These are phyloP conservation scores for Heloderma charlesbogerti DNA, from an alignment of 2,113 vertebrate species.

Conservation along the genomic window DNA sequence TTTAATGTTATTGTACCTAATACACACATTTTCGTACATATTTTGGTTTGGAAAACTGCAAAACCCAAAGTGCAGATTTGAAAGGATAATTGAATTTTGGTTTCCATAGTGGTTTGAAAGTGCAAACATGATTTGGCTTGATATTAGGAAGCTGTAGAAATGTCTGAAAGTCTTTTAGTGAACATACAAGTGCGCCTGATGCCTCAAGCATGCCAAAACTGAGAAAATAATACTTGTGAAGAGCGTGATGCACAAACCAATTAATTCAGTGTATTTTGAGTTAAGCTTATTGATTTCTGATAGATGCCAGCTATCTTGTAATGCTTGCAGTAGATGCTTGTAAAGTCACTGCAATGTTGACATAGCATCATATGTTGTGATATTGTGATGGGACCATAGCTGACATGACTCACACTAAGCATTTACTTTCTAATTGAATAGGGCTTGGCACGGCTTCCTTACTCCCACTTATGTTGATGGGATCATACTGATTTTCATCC, in stretches of 20 bases:
- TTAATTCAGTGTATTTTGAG: not conserved
- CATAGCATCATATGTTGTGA: not conserved
- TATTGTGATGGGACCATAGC: not conserved
- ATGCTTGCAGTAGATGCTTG: not conserved
- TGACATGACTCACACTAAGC: not conserved
- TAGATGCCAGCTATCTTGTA: not conserved
- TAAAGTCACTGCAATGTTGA: not conserved
- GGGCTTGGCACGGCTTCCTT: not conserved
- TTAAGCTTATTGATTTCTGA: not conserved
- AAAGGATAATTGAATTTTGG: no score
- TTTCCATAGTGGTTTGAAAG: no score
- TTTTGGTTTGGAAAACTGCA: no score
- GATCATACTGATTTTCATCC: not conserved
- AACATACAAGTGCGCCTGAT: not conserved
- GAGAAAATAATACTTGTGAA: constrained; percentile 26
- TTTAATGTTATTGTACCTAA: no score
- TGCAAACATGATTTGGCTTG: constrained; percentile 33
- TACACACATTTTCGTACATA: no score
- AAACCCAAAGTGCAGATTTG: no score
- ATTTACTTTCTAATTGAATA: not conserved
- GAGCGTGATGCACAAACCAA: not conserved
- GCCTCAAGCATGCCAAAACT: not conserved
- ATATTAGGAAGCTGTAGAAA: constrained; percentile 27
- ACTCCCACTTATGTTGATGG: not conserved
- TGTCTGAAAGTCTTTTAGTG: not conserved